Base-by-base conservation (phyloP, 2,113 vertebrate species). In the Burhinus oedicnemus region DNA sequence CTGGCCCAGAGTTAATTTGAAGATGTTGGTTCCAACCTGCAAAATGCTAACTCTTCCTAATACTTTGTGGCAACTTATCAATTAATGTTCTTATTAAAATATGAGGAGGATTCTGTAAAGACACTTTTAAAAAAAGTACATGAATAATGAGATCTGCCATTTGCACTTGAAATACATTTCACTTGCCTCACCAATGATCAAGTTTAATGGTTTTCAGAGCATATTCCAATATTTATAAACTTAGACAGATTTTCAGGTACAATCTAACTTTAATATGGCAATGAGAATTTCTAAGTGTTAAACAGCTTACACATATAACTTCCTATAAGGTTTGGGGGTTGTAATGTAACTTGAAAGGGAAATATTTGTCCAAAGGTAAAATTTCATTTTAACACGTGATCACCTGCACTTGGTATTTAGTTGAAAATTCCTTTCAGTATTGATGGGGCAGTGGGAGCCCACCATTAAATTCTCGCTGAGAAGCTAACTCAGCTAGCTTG, bases 241-340 rank as follows among this genome's bases (percentile, higher is more conserved):
- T 55, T 61, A 15, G 44, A 32, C 2, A 81, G 5, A 51, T 80
- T 94, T 90, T 83, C 68, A 74, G 49, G 18, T 17, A 26, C 15
- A 27, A 45, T 70, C 22, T 45, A 65, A 40, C 5, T 75, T 93
- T 72, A 89, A 72, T 51, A 68, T 2, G 7, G 3, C 5, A 64
- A 16, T 65, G 26, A 87, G 20, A 55, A 47, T 69, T 95, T 75
- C n/a, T 17, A 65, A 42, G 38, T 34, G 5, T 52, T 74, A n/a
- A 75, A 25, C 6, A 80, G 65, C 17, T 42, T 89, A n/a, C 5
- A 38, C 8, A 5, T 40, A 5, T 17, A 52, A 45, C 2, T 38
- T 87, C 3, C 29, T 45, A 4, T 44, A 60, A 14, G 8, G 22
- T 66, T 66, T 18, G 0, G 0, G 9, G 0, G 3, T 47, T 74